Evolutionary conservation across 2,797 vertebrate species (phyloP).

Genomic region (Galaxias olidus): DNA sequence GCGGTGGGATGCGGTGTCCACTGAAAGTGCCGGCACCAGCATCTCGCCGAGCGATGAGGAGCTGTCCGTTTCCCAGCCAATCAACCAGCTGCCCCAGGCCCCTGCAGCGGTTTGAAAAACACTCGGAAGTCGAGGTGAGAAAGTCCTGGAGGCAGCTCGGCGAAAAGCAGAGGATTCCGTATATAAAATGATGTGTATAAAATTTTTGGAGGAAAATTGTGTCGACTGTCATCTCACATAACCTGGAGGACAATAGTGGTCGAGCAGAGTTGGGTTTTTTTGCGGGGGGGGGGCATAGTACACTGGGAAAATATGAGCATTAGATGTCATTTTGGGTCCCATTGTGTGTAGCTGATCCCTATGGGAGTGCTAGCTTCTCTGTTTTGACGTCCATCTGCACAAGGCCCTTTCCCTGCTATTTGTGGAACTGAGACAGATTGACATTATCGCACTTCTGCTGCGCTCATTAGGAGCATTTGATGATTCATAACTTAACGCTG

Average conservation of each 20-base stretch:
- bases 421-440: constrained; percentile 35
- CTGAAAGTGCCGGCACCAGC: constrained; percentile 21
- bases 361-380: constrained; percentile 2
- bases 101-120: background rate
- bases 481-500: constrained; percentile 42
- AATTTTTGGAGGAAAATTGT: too few species aligned
- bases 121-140: background rate
- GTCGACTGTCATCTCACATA: too few species aligned
- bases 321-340: background rate
- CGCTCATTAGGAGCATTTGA: constrained; percentile 35
- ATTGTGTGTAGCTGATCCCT: background rate
- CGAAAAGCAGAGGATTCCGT: too few species aligned
- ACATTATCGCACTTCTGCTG: constrained; percentile 41
- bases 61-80: constrained; percentile 52
- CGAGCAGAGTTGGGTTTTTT: too few species aligned
- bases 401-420: constrained; percentile 16
- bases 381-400: constrained; percentile 3
- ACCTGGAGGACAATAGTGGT: too few species aligned
- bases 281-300: constrained; percentile 9
- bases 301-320: constrained; percentile 15
- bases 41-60: constrained; percentile 15
- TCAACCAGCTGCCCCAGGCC: constrained; percentile 29
- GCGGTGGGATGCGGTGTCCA: constrained; percentile 37
- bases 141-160: too few species aligned
- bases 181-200: too few species aligned